A percentile compares a stretch with the other conserved stretches of the same genome.
These are phyloP conservation scores for Tribolium castaneum DNA, from an alignment of 1,140 invertebrate genomes.

Conservation along the genomic window DNA sequence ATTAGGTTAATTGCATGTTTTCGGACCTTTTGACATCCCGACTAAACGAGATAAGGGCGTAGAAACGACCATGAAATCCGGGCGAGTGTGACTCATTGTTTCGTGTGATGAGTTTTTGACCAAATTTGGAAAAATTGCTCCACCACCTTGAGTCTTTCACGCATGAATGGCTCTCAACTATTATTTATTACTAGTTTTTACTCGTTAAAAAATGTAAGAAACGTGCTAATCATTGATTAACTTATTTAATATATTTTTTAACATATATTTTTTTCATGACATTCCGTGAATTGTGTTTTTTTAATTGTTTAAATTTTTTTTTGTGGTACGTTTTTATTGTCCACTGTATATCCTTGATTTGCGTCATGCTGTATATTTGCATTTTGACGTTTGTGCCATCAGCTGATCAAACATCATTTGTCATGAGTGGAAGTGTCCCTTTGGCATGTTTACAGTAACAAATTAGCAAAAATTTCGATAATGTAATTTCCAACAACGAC, in stretches of 20 bases:
- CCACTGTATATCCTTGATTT: neutral
- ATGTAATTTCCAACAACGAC: neutral
- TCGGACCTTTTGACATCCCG: slow-evolving; percentile 47
- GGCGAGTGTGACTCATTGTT: neutral
- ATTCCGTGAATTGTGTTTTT: too few relatives aligned
- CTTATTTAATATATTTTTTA: too few relatives aligned
- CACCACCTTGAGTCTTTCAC: too few relatives aligned
- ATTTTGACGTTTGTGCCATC: neutral
- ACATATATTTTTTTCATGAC: too few relatives aligned
- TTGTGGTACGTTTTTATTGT: too few relatives aligned
- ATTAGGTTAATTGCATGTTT: slow-evolving; percentile 51
- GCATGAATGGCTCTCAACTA: too few relatives aligned
- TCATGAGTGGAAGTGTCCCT: neutral
- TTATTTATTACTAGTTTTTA: too few relatives aligned
- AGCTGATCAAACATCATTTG: slow-evolving; percentile 12
- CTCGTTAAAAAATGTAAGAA: too few relatives aligned
- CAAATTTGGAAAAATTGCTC: too few relatives aligned
- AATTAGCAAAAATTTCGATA: neutral
- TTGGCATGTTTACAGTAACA: neutral
- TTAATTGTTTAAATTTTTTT: too few relatives aligned
- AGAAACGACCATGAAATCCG: slow-evolving; percentile 9
- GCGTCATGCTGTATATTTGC: neutral
- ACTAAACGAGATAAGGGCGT: slow-evolving; percentile 34
- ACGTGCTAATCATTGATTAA: too few relatives aligned
- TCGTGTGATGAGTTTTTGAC: neutral